A percentile compares a stretch with the other conserved stretches of the same genome.
These are phyloP conservation scores for Agrilus mali DNA, from an alignment of 2,888 invertebrate genomes.

Conservation along the genomic window DNA sequence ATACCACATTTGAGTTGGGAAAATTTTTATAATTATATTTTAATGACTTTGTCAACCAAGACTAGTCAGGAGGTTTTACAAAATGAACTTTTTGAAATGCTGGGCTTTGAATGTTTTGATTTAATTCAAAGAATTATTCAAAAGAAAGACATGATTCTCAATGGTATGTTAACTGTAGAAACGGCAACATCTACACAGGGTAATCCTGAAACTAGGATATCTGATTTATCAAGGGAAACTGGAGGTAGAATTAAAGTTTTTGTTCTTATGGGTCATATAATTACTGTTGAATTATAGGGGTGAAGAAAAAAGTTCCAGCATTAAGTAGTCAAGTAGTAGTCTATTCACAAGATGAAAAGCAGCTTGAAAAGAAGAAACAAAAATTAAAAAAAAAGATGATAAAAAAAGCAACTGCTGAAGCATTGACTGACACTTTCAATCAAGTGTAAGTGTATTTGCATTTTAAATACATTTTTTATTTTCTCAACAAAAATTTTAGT, in stretches of 20 bases:
- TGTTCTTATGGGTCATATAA: too few relatives aligned
- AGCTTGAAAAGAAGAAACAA: slow-evolving; percentile 58
- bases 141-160: slow-evolving; percentile 16
- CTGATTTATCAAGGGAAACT: too few relatives aligned
- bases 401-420: slow-evolving; percentile 18
- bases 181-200: too few relatives aligned
- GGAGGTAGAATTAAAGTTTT: too few relatives aligned
- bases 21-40: slow-evolving; percentile 46
- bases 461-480: neutral
- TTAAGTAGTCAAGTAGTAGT: slow-evolving; percentile 74
- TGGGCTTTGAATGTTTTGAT: slow-evolving; percentile 62
- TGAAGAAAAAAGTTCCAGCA: slow-evolving; percentile 36
- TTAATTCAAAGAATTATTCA: slow-evolving; percentile 28
- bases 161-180: neutral
- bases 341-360: slow-evolving; percentile 72
- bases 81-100: slow-evolving; percentile 74
- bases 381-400: slow-evolving; percentile 73
- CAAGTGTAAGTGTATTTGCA: slow-evolving; percentile 3
- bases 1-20: slow-evolving; percentile 38
- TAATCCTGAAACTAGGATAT: too few relatives aligned
- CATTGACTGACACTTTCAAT: slow-evolving; percentile 2
- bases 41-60: slow-evolving; percentile 41
- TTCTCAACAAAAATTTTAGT: neutral
- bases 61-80: slow-evolving; percentile 46
- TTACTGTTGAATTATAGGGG: too few relatives aligned